A percentile compares a stretch with the other conserved stretches of the same genome.
Evolutionary conservation across 2,797 vertebrate genomes (phyloP).

Genomic region (Mionectes olivaceus): DNA sequence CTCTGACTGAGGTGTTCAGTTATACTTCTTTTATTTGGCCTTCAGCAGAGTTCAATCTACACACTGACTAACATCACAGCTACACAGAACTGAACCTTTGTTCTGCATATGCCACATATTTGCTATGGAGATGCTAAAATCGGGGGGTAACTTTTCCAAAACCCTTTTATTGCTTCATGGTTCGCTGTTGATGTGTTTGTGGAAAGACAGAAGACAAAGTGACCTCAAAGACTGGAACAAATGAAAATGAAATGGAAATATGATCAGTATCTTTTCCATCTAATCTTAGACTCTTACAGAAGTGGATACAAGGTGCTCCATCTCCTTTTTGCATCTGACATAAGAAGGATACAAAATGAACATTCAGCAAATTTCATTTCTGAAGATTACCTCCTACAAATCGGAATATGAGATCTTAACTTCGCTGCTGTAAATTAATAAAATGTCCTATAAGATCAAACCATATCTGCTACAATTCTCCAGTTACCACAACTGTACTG

Average conservation of each 20-base stretch:
- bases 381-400: constrained; percentile 51
- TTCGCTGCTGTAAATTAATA: constrained; percentile 45
- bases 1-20: not conserved
- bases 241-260: constrained; percentile 31
- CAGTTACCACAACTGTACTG: not conserved
- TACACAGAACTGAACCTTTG: not conserved
- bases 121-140: not conserved
- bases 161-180: not conserved
- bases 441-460: constrained; percentile 6
- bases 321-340: constrained; percentile 31
- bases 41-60: not conserved
- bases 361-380: constrained; percentile 24
- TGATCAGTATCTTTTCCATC: constrained; percentile 10
- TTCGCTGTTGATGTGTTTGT: not conserved
- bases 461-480: not conserved
- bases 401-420: constrained; percentile 30
- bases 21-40: not conserved
- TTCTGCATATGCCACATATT: not conserved
- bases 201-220: constrained; percentile 11
- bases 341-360: constrained; percentile 32
- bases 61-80: not conserved
- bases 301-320: constrained; percentile 31
- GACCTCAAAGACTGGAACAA: not conserved
- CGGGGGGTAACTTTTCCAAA: not conserved
- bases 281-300: constrained; percentile 33